A percentile compares a stretch with the other conserved stretches of the same genome.
phyloP scores from a whole-genome alignment of 2,888 invertebrate species.

The Drosophila subsilvestris region DNA sequence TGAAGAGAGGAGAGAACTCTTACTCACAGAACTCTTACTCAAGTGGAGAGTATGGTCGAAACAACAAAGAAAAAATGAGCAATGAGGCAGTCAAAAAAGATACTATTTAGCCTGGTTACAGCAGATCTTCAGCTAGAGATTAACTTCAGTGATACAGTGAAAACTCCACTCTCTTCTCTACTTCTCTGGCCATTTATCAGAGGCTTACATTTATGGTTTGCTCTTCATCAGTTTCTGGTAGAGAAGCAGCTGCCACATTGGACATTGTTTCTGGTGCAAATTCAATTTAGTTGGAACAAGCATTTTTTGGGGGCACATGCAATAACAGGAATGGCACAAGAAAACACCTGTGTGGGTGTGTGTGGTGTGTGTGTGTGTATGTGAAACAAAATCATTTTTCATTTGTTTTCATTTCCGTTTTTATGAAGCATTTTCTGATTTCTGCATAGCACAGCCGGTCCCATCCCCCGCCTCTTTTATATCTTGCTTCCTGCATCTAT shows the following conservation, averaged over 20 bases:
- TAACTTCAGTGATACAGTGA: background rate
- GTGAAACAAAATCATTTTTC: constrained; percentile 72
- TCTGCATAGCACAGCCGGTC: constrained; percentile 43
- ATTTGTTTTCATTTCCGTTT: constrained; percentile 79
- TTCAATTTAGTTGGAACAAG: constrained; percentile 60
- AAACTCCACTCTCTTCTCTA: too few relatives aligned
- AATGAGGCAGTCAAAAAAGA: constrained; percentile 3
- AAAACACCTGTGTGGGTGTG: background rate
- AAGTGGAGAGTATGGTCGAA: constrained; percentile 24
- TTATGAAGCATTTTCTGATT: constrained; percentile 72
- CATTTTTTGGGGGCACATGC: constrained; percentile 22
- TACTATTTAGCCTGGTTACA: too few relatives aligned
- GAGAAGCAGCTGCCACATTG: constrained; percentile 49
- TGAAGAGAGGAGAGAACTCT: background rate
- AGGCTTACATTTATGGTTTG: constrained; percentile 45
- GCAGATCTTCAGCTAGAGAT: background rate
- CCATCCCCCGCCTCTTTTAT: background rate
- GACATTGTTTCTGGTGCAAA: constrained; percentile 49
- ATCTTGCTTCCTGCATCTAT: background rate
- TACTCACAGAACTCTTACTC: constrained; percentile 18
- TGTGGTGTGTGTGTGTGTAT: background rate
- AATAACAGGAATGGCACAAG: constrained; percentile 11
- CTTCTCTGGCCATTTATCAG: too few relatives aligned
- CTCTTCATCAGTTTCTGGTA: constrained; percentile 12
- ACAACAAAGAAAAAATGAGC: constrained; percentile 12